phyloP scores from a whole-genome alignment of 2,888 invertebrate species.

The Andrena haemorrhoa region DNA sequence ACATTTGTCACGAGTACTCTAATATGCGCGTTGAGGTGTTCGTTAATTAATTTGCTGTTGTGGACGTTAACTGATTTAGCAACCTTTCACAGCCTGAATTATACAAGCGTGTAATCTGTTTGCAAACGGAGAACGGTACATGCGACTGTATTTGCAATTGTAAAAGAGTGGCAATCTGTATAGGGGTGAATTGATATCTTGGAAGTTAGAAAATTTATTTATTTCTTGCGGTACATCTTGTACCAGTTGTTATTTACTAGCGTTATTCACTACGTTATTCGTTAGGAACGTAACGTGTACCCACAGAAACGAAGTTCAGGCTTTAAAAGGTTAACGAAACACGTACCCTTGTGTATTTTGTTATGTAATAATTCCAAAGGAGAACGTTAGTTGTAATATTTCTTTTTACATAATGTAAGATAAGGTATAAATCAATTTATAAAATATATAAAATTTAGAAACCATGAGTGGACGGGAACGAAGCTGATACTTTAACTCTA shows the following conservation, averaged over 20 bases:
- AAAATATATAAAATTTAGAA: not conserved
- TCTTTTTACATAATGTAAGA: conserved; percentile 11
- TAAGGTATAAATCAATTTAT: conserved; percentile 30
- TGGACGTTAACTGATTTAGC: conserved; percentile 7
- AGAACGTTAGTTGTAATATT: conserved; percentile 36
- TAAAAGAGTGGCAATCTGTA: conserved; percentile 17
- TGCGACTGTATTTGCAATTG: conserved; percentile 12
- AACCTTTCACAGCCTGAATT: not conserved
- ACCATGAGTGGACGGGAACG: not conserved
- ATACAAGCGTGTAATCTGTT: not conserved
- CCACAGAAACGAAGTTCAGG: conserved; percentile 11
- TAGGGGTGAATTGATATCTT: conserved; percentile 19
- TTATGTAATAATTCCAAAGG: conserved; percentile 55
- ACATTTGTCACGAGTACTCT: conserved; percentile 5
- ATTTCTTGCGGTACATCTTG: conserved; percentile 26
- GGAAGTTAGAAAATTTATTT: conserved; percentile 39
- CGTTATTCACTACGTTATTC: conserved; percentile 22
- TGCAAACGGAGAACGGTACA: not conserved
- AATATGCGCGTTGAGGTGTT: conserved; percentile 4
- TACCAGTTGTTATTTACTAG: conserved; percentile 22
- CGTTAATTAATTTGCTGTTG: conserved; percentile 27
- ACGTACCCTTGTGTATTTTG: conserved; percentile 22
- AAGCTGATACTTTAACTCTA: not conserved
- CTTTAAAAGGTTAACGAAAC: conserved; percentile 13
- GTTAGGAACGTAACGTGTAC: conserved; percentile 1